These are phyloP conservation scores for Silurus meridionalis DNA, from an alignment of 2,113 vertebrate genomes.

Conservation along the genomic window DNA sequence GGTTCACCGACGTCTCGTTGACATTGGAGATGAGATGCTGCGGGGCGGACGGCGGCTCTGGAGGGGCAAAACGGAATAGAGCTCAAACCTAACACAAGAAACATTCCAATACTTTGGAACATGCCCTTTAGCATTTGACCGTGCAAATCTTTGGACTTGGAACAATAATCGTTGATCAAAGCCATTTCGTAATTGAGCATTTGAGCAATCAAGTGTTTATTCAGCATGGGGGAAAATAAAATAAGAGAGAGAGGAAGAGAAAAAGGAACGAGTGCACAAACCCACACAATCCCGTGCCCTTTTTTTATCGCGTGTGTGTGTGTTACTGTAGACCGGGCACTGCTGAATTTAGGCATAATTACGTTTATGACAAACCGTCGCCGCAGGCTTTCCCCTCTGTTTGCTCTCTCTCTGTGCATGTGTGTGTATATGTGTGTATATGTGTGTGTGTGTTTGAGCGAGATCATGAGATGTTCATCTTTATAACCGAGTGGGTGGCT, in stretches of 20 bases:
- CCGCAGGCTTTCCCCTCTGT: slow-evolving; percentile 37
- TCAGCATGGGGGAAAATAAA: slow-evolving; percentile 16
- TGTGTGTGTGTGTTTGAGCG: background rate
- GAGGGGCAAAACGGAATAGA: slow-evolving; percentile 14
- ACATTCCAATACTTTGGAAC: background rate
- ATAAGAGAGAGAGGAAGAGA: slow-evolving; percentile 8
- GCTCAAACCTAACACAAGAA: too few relatives aligned
- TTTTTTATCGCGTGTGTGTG: slow-evolving; percentile 45
- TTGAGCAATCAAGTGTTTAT: slow-evolving; percentile 29
- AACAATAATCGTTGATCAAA: background rate
- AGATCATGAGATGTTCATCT: slow-evolving; percentile 28
- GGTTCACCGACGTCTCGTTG: slow-evolving; percentile 94
- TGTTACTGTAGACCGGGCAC: slow-evolving; percentile 37
- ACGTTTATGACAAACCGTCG: slow-evolving; percentile 47
- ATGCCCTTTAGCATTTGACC: background rate
- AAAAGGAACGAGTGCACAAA: slow-evolving; percentile 11
- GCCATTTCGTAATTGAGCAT: slow-evolving; percentile 25
- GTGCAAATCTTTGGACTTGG: background rate
- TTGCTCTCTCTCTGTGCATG: slow-evolving; percentile 21
- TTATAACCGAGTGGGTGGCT: slow-evolving; percentile 44
- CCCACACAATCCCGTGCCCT: slow-evolving; percentile 17
- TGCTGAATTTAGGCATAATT: slow-evolving; percentile 56
- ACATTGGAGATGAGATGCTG: slow-evolving; percentile 95
- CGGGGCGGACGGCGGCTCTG: slow-evolving; percentile 91
- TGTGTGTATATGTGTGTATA: background rate